A percentile compares a stretch with the other conserved stretches of the same genome.
Evolutionary conservation across 35 echinoderm and acorn worm species (phyloP).

Genomic region (Amphiura filiformis): DNA sequence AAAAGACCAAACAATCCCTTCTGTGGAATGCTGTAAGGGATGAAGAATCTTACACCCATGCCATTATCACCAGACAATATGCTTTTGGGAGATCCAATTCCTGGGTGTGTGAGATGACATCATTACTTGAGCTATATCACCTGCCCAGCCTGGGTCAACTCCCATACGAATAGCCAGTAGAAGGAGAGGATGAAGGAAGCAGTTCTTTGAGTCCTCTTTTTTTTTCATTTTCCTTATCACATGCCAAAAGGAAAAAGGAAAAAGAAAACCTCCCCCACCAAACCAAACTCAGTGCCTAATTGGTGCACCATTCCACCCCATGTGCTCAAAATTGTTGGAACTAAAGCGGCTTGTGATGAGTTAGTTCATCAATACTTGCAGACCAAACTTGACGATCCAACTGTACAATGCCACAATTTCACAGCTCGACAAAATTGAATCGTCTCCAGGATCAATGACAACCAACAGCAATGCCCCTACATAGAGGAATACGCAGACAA

Average conservation of each 20-base stretch:
- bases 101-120: background rate
- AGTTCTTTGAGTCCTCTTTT: background rate
- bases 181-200: background rate
- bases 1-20: background rate
- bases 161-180: background rate
- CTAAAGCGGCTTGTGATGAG: conserved; percentile 2
- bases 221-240: too few species aligned
- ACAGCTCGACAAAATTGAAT: background rate
- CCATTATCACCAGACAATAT: background rate
- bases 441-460: background rate
- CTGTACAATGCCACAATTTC: background rate
- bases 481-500: background rate
- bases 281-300: conserved; percentile 2
- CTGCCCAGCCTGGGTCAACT: background rate
- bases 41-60: background rate
- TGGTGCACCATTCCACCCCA: background rate
- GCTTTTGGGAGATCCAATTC: background rate
- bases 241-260: too few species aligned
- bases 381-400: background rate
- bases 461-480: background rate
- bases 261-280: too few species aligned
- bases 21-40: background rate
- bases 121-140: background rate
- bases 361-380: background rate
- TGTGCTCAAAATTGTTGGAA: conserved; percentile 3